Percentiles rank a stretch among this genome's conserved stretches.
Conservation (phyloP, 1,140 invertebrate species). For the Radopholus similis region DNA sequence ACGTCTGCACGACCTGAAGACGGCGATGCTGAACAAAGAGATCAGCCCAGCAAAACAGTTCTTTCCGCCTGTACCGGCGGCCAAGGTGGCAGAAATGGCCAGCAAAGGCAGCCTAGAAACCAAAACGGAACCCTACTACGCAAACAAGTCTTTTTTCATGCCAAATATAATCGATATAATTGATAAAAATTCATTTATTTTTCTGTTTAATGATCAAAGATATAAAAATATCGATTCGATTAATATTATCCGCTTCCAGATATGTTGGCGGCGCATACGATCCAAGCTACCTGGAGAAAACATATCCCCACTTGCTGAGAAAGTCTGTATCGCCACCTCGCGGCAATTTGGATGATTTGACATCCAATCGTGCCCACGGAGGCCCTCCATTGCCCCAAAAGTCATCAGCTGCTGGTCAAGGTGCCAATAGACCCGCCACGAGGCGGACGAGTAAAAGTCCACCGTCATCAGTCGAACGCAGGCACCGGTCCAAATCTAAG, state of each 20-base stretch:
- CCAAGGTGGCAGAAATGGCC: not conserved
- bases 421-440: not conserved
- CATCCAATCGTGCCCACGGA: not conserved
- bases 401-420: not conserved
- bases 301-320: not conserved
- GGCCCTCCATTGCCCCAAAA: not conserved
- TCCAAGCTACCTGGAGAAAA: not conserved
- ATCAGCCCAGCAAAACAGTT: not conserved
- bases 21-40: not conserved
- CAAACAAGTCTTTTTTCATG: conserved; percentile 5
- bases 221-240: not conserved
- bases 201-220: not conserved
- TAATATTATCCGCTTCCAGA: not conserved
- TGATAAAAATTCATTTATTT: not conserved
- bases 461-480: not conserved
- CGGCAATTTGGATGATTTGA: too few species aligned
- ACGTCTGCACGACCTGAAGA: conserved; percentile 1
- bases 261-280: not conserved
- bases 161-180: not conserved
- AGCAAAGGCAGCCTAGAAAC: not conserved
- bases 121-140: conserved; percentile 1
- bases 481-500: not conserved
- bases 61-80: not conserved
- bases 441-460: too few species aligned
- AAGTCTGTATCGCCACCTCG: not conserved